Evolutionary conservation across 2,113 vertebrate species (phyloP), one percentile per base, ranked within the genome.

Genomic region (Delphinus delphis): DNA sequence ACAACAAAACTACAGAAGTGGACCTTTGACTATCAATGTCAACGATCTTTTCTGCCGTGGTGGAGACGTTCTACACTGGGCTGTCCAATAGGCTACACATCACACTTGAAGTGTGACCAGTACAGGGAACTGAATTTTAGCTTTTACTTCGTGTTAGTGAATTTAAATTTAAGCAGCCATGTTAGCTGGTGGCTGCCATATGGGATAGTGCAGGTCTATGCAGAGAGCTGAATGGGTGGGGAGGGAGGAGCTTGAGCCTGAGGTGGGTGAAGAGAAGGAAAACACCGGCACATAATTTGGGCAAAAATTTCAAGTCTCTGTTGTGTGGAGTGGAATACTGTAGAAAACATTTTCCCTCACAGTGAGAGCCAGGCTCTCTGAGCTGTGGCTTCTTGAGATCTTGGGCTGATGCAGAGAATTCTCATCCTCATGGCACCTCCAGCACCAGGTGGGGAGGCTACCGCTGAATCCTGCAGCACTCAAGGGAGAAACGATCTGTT

Each of bases 271-370:
- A 25, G 41, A 65, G 31, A 70, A 82, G 18, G 47, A 53, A 74
- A 77, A 31, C 26, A 7, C 11, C 21, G 38, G 15, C 55, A 21
- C 1, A 0, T 21, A 26, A 36, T 0, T 14, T 81, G 15, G 12
- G 6, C 15, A 60, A 28, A 55, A 12, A 26, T 5, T 5, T 55
- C 53, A 88, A 36, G 53, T 50, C n/a, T 6, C 17, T 26, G 18
- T 25, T 18, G 25, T 23, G 14, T 33, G 38, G 41, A 20, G 15
- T 15, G 11, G n/a, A n/a, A 73, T 2, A 8, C 70, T 80, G 47
- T 33, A 53, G 18, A 60, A 21, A 38, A 33, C 31, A 1, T 23
- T 47, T 47, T 5, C 73, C 44, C 38, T 81, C 5, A 0, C 23
- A 21, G 31, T 58, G n/a, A 92, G 36, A 80, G 15, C 47, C 67